These are phyloP conservation scores for Acrocephalus arundinaceus DNA, from an alignment of 2,113 vertebrate genomes.

Conservation along the genomic window DNA sequence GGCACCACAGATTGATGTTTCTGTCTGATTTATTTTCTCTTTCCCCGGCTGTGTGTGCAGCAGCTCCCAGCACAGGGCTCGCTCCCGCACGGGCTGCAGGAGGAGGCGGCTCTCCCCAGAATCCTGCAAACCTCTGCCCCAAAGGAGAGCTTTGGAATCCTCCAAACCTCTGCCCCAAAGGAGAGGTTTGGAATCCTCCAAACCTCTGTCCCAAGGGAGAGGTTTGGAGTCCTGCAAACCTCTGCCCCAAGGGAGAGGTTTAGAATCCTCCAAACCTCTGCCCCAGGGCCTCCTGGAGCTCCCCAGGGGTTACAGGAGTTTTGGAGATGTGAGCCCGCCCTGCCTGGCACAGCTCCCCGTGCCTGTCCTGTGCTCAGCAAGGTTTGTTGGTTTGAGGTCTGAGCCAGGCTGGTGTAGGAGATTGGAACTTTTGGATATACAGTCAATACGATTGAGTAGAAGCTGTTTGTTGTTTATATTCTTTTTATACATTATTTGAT, in stretches of 20 bases:
- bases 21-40: not conserved
- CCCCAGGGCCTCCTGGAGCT: not conserved
- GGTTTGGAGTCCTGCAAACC: not conserved
- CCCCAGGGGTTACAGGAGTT: accelerated
- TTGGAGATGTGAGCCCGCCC: not conserved
- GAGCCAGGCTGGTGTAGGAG: not conserved
- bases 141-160: not conserved
- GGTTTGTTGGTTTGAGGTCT: not conserved
- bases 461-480: too few species aligned
- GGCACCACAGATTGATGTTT: accelerated
- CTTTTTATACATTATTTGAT: too few species aligned
- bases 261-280: too few species aligned
- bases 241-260: not conserved
- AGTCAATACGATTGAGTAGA: too few species aligned
- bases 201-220: not conserved
- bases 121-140: not conserved
- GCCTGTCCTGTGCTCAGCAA: not conserved
- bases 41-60: accelerated
- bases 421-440: too few species aligned
- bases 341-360: not conserved
- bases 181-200: not conserved
- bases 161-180: not conserved
- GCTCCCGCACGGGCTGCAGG: accelerated
- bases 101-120: accelerated
- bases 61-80: not conserved